Base-by-base conservation (phyloP, 2,888 invertebrate genomes). In the Epinotia ramella region DNA sequence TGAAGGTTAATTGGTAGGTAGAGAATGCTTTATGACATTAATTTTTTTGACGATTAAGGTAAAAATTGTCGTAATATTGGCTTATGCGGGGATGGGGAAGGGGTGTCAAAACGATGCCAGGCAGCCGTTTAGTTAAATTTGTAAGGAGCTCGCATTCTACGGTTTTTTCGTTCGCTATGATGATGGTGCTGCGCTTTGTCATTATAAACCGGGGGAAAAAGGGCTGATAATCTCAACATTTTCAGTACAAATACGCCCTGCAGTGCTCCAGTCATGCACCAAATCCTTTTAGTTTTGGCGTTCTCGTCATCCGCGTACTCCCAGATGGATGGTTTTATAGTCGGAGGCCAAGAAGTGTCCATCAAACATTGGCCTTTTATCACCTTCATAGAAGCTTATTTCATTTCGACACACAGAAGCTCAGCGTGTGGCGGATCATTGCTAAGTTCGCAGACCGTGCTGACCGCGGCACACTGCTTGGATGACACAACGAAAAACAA, bases 381-480 rank as follows among this genome's bases (percentile, higher is more conserved):
- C 44, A 5, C 44, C 7, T 68, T 68, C 18, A 68, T 68, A 18
- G 40, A 59, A 12, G 16, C 24, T 4, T 4, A 2, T 3, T 3
- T 13, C 13, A 2, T 11, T 1, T 3, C 2, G 11, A 0, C 24
- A 7, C 1, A 9, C 0, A 0, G 12, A 3, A 4, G 3, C 0
- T 13, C 20, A 0, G 4, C 59, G 13, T 68, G 68, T 20, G 68
- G 68, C 0, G 68, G 68, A 0, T 59, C 68, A 0, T 59, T 68
- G 2, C 44, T 68, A 1, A 68, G 68, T 44, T 44, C 68, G 0
- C 68, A 68, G n/a, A 68, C 68, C 1, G 59, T 68, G 9, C 9
- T 68, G 5, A 68, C 68, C 0, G 68, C 68, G 2, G 68, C 68
- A 1, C 68, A 68, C 16, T 68, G 68, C 20, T 44, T 68, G 44